A percentile compares a stretch with the other conserved stretches of the same genome.
phyloP scores from a whole-genome alignment of 2,888 invertebrate species.

The Drosophila stalkeri region DNA sequence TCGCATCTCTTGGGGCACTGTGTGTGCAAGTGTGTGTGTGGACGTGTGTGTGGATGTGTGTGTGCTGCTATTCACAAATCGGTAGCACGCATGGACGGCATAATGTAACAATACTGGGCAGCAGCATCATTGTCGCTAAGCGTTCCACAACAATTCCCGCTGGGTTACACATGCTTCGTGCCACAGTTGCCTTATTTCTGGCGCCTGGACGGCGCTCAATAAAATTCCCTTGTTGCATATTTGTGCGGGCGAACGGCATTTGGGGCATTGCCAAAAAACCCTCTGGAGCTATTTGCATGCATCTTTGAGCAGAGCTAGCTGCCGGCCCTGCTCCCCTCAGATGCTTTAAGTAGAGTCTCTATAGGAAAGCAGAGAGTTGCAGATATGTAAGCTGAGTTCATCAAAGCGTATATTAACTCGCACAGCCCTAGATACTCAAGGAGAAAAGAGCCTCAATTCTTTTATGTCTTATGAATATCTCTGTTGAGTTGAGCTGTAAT shows the following conservation, averaged over 20 bases:
- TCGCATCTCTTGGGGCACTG: constrained; percentile 62
- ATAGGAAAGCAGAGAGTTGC: background rate
- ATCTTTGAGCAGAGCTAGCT: constrained; percentile 40
- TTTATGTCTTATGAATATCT: background rate
- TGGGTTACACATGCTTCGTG: constrained; percentile 55
- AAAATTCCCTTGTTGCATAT: constrained; percentile 69
- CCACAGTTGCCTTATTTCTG: constrained; percentile 40
- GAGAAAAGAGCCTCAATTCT: too few species aligned
- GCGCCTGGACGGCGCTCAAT: constrained; percentile 36
- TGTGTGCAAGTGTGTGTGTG: constrained; percentile 22
- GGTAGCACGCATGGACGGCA: constrained; percentile 69
- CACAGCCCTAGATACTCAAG: background rate
- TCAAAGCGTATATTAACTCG: background rate
- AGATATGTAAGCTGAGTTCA: background rate
- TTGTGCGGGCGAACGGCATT: constrained; percentile 61
- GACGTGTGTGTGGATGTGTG: constrained; percentile 19
- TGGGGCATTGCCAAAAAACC: constrained; percentile 71
- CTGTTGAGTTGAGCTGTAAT: constrained; percentile 1
- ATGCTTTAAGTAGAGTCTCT: constrained; percentile 21
- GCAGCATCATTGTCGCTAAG: constrained; percentile 39
- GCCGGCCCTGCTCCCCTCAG: background rate
- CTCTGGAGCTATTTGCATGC: constrained; percentile 59
- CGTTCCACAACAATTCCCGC: constrained; percentile 48
- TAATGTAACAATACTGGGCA: constrained; percentile 50
- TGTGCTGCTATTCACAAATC: constrained; percentile 65